Evolutionary conservation across 2,888 invertebrate species (phyloP), one percentile per base, ranked within the genome.

Genomic region (Plutella xylostella): DNA sequence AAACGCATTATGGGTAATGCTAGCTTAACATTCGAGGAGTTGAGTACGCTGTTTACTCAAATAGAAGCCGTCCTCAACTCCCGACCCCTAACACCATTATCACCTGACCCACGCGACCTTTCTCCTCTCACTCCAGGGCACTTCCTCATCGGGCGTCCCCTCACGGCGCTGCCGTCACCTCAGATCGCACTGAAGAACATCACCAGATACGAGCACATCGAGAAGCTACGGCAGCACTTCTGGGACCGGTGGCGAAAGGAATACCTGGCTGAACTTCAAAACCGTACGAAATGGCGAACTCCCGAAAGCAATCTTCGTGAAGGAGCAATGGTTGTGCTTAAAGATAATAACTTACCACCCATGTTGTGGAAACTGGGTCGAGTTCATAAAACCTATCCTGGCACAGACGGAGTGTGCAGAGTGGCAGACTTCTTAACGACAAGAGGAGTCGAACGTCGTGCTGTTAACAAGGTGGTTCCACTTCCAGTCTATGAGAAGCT

Each of bases 11-110:
- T 52, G 17, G 52, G 51, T 9, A 50, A 53, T 31, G 48, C 43
- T 18, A 43, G 50, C 17, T 38, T 56, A 18, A 49, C 51, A 7
- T 49, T 55, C 44, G 45, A 52, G 22, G 52, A 54, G 35, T 37
- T 53, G 30, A 14, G 42, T 4, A 53, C 51, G 9, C 31, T 46
- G 28, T 42, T 46, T 19, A 14, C 37, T 25, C 42, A 46, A 19
- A 46, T 46, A 19, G 45, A 45, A 30, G 45, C 41, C 2, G 34
- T 45, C 7, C 34, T 45, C 9, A 45, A 45, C 25, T 46, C 46
- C 28, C 33, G 46, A 14, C 46, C 46, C n/a, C 30, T 44, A 2
- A 11, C 11, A 12, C 39, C 44, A 19, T 7, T 44, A 5, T 44
- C 44, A 4, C n/a, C 22, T 5, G 15, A 25, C 14, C 44, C 39